These are phyloP conservation scores for Ophion ellenae DNA, from an alignment of 2,888 invertebrate genomes.

Conservation along the genomic window DNA sequence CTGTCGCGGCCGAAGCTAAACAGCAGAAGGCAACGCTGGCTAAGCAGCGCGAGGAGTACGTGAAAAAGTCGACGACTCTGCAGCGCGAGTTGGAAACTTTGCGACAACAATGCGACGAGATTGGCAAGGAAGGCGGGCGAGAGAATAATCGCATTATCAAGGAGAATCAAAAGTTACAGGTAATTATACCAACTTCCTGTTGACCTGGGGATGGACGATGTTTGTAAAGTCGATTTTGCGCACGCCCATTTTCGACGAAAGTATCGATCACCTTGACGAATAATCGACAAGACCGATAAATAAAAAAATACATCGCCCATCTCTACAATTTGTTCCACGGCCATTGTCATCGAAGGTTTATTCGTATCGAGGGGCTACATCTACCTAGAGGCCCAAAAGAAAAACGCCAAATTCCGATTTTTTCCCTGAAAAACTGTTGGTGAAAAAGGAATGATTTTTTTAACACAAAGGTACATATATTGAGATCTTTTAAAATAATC, in stretches of 20 bases:
- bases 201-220: background rate
- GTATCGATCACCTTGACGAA: no score
- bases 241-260: background rate
- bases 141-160: constrained; percentile 92
- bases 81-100: constrained; percentile 92
- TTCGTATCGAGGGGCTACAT: background rate
- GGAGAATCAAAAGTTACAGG: constrained; percentile 94
- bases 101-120: constrained; percentile 91
- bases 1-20: constrained; percentile 92
- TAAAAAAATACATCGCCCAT: background rate
- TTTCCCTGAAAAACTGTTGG: no score
- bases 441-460: no score
- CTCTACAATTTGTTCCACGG: background rate
- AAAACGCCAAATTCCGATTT: no score
- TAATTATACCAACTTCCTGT: constrained; percentile 81
- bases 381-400: no score
- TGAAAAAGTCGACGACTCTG: constrained; percentile 89
- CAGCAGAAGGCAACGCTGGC: constrained; percentile 92
- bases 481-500: no score
- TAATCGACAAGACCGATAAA: no score
- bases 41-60: constrained; percentile 92
- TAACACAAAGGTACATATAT: no score
- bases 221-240: background rate
- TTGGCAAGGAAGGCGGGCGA: constrained; percentile 90
- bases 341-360: background rate